Base-by-base conservation (phyloP, 2,113 vertebrate genomes). In the Tenrec ecaudatus region DNA sequence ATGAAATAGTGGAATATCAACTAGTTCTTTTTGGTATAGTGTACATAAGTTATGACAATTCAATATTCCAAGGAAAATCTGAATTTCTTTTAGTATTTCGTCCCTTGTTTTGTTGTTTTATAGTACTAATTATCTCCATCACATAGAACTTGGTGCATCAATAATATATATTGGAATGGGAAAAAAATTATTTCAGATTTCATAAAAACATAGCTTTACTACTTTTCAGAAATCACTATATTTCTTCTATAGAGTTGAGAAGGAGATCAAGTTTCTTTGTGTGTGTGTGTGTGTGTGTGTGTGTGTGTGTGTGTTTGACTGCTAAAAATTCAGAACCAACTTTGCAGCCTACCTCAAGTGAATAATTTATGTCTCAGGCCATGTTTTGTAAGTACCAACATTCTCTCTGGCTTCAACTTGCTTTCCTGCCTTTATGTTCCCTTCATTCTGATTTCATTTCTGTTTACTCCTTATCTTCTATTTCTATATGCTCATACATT, bases 131-230 rank as follows among this genome's bases (percentile, higher is more conserved):
- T 33, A 23, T 15, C 22, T 75, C 36, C 7, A 58, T 4, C 1
- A 17, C n/a, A 68, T 47, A 66, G 33, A 4, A 38, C 19, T 76
- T 86, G 15, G 58, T 15, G 57, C 0, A 66, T 29, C 25, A 25
- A 6, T 66, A 66, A 27, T 27, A 27, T 9, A 10, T 66, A 25
- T 82, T 81, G 15, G 43, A 84, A 62, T 23, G 78, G 47, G 12
- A 57, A 95, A 78, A 81, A 78, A 78, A n/a, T n/a, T 82, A 27
- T 66, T 82, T 79, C 19, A 38, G 19, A 36, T 71, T 93, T 94
- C 77, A 86, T 71, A 83, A 27, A 20, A 76, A 53, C 43, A 93
- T 7, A 86, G 22, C 4, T n/a, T 92, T 78, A 53, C 88, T 82
- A 33, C 81, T 84, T 94, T 85, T 84, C 29, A 90, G 71, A 58